Conservation (phyloP, 2,888 invertebrate genomes). For the Rambutsinella grinnellia region DNA sequence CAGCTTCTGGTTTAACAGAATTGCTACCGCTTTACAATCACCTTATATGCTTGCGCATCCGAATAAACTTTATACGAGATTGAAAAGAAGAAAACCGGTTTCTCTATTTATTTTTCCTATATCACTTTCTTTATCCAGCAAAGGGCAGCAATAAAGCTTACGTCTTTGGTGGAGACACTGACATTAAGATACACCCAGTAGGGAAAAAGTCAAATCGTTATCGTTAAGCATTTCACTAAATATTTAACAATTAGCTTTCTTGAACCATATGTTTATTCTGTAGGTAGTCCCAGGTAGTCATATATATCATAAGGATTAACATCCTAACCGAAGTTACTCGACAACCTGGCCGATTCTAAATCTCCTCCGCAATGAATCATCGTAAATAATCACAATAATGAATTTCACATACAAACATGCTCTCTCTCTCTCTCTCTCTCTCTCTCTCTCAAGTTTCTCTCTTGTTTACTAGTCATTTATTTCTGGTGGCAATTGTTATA, state of each 20-base stretch:
- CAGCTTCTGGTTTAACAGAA: conserved; percentile 63
- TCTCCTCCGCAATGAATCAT: conserved; percentile 41
- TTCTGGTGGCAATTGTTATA: background rate
- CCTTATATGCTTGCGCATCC: too few relatives aligned
- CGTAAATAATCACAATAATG: conserved; percentile 20
- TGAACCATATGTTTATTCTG: background rate
- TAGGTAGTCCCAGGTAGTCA: background rate
- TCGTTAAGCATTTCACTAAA: background rate
- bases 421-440: background rate
- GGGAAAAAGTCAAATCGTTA: conserved; percentile 10
- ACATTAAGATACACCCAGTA: conserved; percentile 28
- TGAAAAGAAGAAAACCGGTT: conserved; percentile 52
- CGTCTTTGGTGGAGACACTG: conserved; percentile 26
- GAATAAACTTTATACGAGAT: too few relatives aligned
- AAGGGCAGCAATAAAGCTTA: conserved; percentile 12
- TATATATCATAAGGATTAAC: background rate
- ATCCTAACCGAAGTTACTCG: background rate
- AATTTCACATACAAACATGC: conserved; percentile 17
- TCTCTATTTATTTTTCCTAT: conserved; percentile 2
- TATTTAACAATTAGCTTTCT: background rate
- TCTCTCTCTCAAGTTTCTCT: background rate
- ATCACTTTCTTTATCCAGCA: conserved; percentile 11
- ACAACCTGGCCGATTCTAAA: conserved; percentile 18
- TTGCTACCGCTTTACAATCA: conserved; percentile 39
- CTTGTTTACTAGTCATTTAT: background rate